Evolutionary conservation across 2,113 vertebrate species (phyloP).

Genomic region (Alectura lathami): DNA sequence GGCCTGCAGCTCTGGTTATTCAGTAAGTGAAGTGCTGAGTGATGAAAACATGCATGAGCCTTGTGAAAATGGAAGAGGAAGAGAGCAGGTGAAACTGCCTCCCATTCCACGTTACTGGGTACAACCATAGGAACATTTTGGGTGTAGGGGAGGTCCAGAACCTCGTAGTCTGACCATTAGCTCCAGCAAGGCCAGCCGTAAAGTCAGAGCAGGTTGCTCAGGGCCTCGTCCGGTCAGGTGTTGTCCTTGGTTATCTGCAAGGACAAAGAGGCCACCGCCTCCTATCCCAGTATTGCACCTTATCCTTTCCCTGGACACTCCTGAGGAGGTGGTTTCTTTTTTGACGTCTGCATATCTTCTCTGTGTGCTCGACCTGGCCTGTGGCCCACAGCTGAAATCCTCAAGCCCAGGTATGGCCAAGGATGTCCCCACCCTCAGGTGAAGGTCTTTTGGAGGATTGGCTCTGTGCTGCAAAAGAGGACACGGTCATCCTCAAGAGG

Average conservation of each 20-base stretch:
- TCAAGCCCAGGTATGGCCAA: too few species aligned
- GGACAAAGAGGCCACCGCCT: neutral
- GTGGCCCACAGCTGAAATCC: neutral
- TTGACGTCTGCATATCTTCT: neutral
- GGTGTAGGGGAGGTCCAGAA: neutral
- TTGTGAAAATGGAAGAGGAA: neutral
- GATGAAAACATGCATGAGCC: neutral
- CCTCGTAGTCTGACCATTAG: neutral
- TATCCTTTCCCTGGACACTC: neutral
- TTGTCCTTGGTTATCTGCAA: neutral
- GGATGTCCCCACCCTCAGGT: neutral
- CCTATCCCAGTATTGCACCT: neutral
- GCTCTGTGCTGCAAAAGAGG: neutral
- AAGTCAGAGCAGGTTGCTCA: neutral
- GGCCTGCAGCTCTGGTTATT: neutral
- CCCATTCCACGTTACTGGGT: neutral
- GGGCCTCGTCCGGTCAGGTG: neutral
- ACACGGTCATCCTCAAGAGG: neutral
- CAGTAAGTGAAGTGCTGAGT: neutral
- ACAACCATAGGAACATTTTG: neutral
- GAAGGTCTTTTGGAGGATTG: neutral
- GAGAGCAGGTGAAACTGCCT: neutral
- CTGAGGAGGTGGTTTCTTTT: neutral
- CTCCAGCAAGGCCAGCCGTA: neutral
- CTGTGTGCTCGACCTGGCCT: neutral